Evolutionary conservation across 2,113 vertebrate species (phyloP).

Genomic region (Paradisaea rubra): DNA sequence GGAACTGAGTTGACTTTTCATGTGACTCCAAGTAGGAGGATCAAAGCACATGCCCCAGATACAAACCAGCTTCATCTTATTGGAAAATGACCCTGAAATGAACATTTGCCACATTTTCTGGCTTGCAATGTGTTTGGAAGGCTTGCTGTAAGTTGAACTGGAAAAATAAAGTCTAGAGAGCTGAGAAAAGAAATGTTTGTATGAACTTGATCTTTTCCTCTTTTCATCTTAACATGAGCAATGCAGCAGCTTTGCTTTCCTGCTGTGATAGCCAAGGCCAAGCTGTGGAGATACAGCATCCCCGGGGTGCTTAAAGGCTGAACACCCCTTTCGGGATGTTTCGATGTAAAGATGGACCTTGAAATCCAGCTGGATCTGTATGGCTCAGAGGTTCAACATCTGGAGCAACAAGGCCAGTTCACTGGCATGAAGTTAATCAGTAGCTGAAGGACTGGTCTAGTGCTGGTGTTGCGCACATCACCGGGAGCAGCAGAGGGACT

Average conservation of each 20-base stretch:
- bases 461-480: not conserved
- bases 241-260: not conserved
- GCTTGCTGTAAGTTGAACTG: not conserved
- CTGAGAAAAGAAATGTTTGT: not conserved
- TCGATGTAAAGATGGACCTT: not conserved
- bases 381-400: not conserved
- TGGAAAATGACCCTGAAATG: not conserved
- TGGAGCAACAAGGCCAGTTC: not conserved
- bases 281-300: not conserved
- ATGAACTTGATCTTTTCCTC: not conserved
- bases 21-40: not conserved
- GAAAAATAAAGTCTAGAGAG: not conserved
- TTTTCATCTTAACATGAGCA: not conserved
- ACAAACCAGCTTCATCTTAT: not conserved
- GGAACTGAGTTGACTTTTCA: not conserved
- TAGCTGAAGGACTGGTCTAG: not conserved
- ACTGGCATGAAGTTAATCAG: not conserved
- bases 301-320: not conserved
- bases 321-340: not conserved
- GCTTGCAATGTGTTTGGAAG: not conserved
- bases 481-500: not conserved
- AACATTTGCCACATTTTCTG: not conserved
- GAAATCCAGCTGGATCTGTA: not conserved
- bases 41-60: not conserved
- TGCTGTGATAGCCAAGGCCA: not conserved